Percentiles rank a stretch among this genome's conserved stretches.
These are phyloP conservation scores for Oryzias celebensis DNA, from an alignment of 2,113 vertebrate genomes.

Conservation along the genomic window DNA sequence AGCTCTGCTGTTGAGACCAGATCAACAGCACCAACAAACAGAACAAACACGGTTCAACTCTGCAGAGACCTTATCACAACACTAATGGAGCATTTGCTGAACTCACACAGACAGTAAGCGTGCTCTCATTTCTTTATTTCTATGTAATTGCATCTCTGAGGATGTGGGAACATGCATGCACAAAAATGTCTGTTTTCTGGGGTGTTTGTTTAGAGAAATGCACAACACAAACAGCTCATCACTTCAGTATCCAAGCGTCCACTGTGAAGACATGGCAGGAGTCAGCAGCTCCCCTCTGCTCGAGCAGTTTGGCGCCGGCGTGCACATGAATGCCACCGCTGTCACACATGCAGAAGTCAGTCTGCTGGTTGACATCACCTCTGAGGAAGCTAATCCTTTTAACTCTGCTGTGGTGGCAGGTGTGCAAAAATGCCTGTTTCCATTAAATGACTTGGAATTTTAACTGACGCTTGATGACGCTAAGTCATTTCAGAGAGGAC, in stretches of 20 bases:
- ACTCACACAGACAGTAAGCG: conserved; percentile 47
- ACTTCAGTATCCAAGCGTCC: conserved; percentile 34
- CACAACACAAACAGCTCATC: conserved; percentile 33
- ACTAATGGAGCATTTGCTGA: conserved; percentile 48
- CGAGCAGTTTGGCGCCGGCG: conserved; percentile 18
- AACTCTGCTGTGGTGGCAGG: conserved; percentile 15
- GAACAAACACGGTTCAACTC: conserved; percentile 35
- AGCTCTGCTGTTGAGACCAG: conserved; percentile 31
- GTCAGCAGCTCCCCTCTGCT: conserved; percentile 37
- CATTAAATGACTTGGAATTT: conserved; percentile 29
- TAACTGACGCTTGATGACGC: conserved; percentile 41
- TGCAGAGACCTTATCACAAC: conserved; percentile 29
- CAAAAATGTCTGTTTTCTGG: conserved; percentile 29
- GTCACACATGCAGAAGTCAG: conserved; percentile 7
- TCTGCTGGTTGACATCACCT: conserved; percentile 32
- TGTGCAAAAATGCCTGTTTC: conserved; percentile 25
- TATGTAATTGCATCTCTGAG: conserved; percentile 49
- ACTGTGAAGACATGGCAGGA: conserved; percentile 46
- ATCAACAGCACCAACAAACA: conserved; percentile 51
- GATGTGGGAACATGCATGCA: conserved; percentile 17
- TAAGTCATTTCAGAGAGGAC: conserved; percentile 31
- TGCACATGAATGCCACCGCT: conserved; percentile 8
- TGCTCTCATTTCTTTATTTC: conserved; percentile 49
- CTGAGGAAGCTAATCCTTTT: conserved; percentile 49
- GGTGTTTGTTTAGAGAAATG: conserved; percentile 46